Conservation (phyloP, 2,888 invertebrate species). For the Periphyllus acericola region DNA sequence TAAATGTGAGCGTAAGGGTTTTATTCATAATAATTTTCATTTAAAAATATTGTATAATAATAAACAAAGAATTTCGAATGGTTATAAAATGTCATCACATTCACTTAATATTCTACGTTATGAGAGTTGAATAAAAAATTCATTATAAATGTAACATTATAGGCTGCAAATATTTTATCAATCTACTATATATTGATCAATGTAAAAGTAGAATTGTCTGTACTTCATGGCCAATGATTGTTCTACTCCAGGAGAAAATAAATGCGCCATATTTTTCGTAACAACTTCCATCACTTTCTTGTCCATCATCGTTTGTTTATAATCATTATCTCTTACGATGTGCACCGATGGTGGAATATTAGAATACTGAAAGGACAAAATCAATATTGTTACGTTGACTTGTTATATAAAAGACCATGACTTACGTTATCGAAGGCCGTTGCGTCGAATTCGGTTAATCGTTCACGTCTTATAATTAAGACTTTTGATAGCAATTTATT, state of each 20-base stretch:
- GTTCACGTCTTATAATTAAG: neutral
- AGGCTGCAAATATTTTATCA: no score
- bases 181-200: neutral
- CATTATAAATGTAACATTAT: no score
- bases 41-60: no score
- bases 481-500: constrained; percentile 32
- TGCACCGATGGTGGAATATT: neutral
- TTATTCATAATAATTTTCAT: no score
- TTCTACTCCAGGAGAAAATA: neutral
- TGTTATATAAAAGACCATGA: no score
- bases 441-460: neutral
- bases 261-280: neutral
- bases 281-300: neutral
- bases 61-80: no score
- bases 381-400: no score
- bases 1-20: no score
- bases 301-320: neutral
- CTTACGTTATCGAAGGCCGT: neutral
- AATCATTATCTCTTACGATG: neutral
- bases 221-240: constrained; percentile 11
- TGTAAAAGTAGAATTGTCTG: neutral
- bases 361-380: constrained; percentile 7
- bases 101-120: no score
- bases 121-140: no score
- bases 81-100: no score